Evolutionary conservation across 2,113 vertebrate species (phyloP).

Genomic region (Pseudonaja textilis): DNA sequence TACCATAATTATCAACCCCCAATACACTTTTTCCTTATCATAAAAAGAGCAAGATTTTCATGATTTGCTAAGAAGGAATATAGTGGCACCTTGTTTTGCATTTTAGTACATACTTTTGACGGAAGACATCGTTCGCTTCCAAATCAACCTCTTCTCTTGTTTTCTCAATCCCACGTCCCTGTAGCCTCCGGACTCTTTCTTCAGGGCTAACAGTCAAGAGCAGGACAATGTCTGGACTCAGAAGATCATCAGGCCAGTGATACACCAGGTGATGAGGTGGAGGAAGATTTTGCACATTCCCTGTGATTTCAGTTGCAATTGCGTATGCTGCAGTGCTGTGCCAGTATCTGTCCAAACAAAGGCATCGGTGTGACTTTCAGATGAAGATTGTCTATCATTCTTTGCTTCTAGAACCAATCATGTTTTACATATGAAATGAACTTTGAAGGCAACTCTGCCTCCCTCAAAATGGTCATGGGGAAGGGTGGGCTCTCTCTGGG

Average conservation of each 20-base stretch:
- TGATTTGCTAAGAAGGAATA: not conserved
- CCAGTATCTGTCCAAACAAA: slow-evolving; percentile 80
- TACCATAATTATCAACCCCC: not conserved
- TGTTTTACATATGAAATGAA: not conserved
- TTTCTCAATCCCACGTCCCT: slow-evolving; percentile 73
- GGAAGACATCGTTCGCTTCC: slow-evolving; percentile 80
- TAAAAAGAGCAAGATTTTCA: not conserved
- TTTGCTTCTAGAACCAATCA: not conserved
- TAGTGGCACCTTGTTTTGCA: not conserved
- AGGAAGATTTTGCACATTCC: slow-evolving; percentile 77
- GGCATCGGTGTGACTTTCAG: not conserved
- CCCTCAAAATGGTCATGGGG: not conserved
- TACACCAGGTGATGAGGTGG: slow-evolving; percentile 76
- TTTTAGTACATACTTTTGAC: slow-evolving; percentile 76
- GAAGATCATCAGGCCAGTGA: slow-evolving; percentile 86
- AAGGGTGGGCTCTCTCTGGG: not conserved
- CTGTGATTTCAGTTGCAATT: slow-evolving; percentile 85
- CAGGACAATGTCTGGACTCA: slow-evolving; percentile 82
- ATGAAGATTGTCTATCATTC: not conserved
- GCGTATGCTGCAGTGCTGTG: slow-evolving; percentile 93
- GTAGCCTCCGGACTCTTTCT: slow-evolving; percentile 78
- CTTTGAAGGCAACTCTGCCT: not conserved
- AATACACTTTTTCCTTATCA: not conserved
- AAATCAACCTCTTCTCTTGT: slow-evolving; percentile 85
- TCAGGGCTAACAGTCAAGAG: slow-evolving; percentile 81